Base-by-base conservation (phyloP, 2,113 vertebrate genomes). In the Epinephelus lanceolatus region DNA sequence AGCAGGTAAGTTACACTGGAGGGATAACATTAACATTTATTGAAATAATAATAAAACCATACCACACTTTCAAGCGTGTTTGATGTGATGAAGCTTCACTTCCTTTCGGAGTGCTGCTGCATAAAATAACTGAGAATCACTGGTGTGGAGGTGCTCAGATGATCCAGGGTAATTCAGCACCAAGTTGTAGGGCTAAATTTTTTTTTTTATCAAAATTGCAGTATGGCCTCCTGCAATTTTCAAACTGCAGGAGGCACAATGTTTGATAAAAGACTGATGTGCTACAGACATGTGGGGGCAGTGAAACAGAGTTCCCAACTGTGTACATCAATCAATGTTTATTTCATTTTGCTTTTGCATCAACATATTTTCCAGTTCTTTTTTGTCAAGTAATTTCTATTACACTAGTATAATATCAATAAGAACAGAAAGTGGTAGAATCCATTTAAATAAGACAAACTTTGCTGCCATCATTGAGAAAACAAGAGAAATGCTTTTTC, bases 301-400 rank as follows among this genome's bases (percentile, higher is more conserved):
- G 23, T 69, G 25, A 83, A 80, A 68, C 53, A 82, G 59, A 80
- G 5, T 59, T 69, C 59, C 78, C 77, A 42, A 61, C 66, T 88
- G 75, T 94, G 88, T 95, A 96, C 95, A 96, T 96, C 95, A 95
- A 95, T 94, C 93, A 94, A 93, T 95, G 95, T 96, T 95, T 96
- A 96, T 96, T 96, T 96, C 87, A 92, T 89, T 93, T 94, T 94
- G 91, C 84, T 90, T 95, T 95, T 94, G 94, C 95, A 94, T 95
- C 93, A 95, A 95, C 95, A 96, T 95, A 92, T 94, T 94, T 94
- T 92, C 76, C 76, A 88, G 91, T 86, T 92, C 71, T 89, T 91
- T 93, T 93, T 89, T 89, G 85, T 92, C 89, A 91, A 95, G 88
- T 94, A 93, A 94, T 89, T 93, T 95, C 93, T 94, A 94, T 92